Base-by-base conservation (phyloP, 1,140 invertebrate genomes). In the Maniola jurtina region DNA sequence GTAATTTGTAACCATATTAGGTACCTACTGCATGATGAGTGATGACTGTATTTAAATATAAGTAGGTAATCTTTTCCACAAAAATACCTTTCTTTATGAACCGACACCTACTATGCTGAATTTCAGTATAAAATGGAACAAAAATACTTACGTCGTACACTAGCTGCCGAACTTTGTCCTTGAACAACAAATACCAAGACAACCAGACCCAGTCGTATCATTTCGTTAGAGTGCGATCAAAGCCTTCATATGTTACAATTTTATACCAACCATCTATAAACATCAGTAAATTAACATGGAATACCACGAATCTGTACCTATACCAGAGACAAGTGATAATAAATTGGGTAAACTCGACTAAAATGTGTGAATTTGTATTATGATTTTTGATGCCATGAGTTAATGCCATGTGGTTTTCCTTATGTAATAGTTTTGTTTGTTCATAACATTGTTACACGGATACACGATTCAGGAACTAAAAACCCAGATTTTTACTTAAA, bases 251-350 rank as follows among this genome's bases (percentile, higher is more conserved):
- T 67, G 55, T 61, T 61, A 77, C 73, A 81, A 75, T 77, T 86
- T 77, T 86, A 86, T 84, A 84, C 71, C 55, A 48, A 34, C 54
- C 33, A 35, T 70, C 56, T 64, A 72, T 76, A 66, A 74, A 75
- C 66, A 72, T 40, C 34, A 60, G 47, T 57, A 73, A 67, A 73
- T 65, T 64, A 36, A 58, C 36, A 72, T 67, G 71, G 76, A 55
- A 55, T 34, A 75, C 73, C 61, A 13, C 57, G 70, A 72, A 77
- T 71, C 56, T 42, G 50, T 69, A 68, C 54, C 55, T 63, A 70
- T 45, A 66, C 73, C 64, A 11, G 14, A 16, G 15, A 54, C 61
- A 59, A 9, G 65, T 76, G 77, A 54, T 82, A 84, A 84, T 68
- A 54, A 64, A 48, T 75, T 71, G 52, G 56, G 71, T 45, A 70